Evolutionary conservation across 2,113 vertebrate genomes (phyloP).

Genomic region (Greenwoodochromis staneri): DNA sequence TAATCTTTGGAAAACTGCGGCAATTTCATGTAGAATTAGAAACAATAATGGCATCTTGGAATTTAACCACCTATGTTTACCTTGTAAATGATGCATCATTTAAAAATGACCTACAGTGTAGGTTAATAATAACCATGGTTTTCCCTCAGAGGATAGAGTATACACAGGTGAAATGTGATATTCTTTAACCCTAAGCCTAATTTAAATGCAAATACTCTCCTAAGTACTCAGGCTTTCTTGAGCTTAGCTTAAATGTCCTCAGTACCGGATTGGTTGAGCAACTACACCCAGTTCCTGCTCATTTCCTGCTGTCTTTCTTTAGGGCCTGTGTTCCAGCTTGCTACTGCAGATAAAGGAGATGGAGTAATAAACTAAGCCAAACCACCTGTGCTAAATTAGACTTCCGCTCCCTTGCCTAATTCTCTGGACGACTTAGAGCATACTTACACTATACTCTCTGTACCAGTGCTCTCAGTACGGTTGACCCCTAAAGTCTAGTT

Average conservation of each 20-base stretch:
- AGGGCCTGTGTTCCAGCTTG: background rate
- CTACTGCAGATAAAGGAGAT: background rate
- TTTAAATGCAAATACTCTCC: background rate
- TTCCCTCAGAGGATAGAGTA: background rate
- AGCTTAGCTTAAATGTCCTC: background rate
- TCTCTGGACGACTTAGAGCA: background rate
- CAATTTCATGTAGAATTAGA: background rate
- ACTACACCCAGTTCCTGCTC: background rate
- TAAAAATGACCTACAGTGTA: background rate
- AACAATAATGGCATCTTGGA: background rate
- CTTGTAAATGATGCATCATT: background rate
- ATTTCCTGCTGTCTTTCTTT: background rate
- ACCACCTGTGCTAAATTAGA: background rate
- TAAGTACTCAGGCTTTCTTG: background rate
- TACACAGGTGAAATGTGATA: background rate
- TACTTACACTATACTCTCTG: background rate
- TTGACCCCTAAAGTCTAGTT: accelerated
- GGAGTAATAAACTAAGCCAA: background rate
- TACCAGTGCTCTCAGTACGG: background rate
- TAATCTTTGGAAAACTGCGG: background rate
- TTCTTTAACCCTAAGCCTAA: background rate
- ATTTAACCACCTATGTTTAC: background rate
- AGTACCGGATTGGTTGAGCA: accelerated
- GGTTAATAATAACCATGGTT: background rate
- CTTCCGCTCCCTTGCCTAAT: background rate